phyloP scores from a whole-genome alignment of 2,888 invertebrate species.

The Zhuqinia jingwanae region DNA sequence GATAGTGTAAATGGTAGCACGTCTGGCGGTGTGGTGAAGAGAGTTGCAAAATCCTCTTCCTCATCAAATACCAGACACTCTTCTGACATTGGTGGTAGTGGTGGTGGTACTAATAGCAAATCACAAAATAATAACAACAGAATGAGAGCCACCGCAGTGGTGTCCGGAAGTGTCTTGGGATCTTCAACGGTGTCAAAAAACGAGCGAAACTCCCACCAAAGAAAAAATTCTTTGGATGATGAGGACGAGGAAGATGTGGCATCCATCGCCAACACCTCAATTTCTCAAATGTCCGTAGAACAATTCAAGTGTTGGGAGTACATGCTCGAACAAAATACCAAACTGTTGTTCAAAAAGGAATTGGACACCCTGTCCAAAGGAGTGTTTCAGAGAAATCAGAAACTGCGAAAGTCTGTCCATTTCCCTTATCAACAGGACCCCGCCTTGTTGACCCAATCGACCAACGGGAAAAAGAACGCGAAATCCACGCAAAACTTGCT shows the following conservation, averaged over 20 bases:
- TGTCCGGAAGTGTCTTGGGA: not conserved
- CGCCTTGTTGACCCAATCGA: conserved; percentile 83
- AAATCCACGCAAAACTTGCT: conserved; percentile 67
- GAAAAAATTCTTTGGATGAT: conserved; percentile 71
- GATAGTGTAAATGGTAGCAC: conserved; percentile 57
- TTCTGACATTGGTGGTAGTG: not conserved
- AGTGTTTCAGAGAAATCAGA: conserved; percentile 77
- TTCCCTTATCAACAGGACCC: conserved; percentile 73
- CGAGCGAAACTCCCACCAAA: conserved; percentile 49
- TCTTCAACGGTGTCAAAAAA: conserved; percentile 37
- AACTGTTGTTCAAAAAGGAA: conserved; percentile 93
- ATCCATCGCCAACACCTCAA: conserved; percentile 80
- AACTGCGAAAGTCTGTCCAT: conserved; percentile 77
- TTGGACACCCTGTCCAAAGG: conserved; percentile 87
- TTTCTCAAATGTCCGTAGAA: conserved; percentile 87
- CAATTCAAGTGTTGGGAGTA: conserved; percentile 97
- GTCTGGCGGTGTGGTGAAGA: conserved; percentile 14
- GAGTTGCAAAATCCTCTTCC: not conserved
- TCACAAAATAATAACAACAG: conserved; percentile 44
- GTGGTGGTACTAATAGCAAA: conserved; percentile 4
- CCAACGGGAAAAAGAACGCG: conserved; percentile 80
- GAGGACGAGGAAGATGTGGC: conserved; percentile 78
- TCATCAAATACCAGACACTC: not conserved
- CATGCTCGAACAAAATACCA: conserved; percentile 95
- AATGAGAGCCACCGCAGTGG: conserved; percentile 5